Base-by-base conservation (phyloP, 1,140 invertebrate genomes). In the Caenorhabditis brenneri region DNA sequence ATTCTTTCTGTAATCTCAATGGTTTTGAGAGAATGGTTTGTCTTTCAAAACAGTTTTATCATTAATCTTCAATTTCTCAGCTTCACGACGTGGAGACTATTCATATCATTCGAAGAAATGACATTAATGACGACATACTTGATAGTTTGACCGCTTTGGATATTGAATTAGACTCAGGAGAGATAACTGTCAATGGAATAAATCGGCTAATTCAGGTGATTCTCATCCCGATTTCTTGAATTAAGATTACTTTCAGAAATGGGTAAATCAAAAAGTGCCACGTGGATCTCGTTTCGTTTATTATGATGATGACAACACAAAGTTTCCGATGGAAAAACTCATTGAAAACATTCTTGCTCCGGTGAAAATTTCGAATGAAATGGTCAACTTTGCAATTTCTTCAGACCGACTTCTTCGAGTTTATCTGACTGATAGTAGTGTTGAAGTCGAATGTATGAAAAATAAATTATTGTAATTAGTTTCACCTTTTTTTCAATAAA, bases 211-310 rank as follows among this genome's bases (percentile, higher is more conserved):
- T 74, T 10, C 22, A 65, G 60, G 60, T 65, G n/a, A 36, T 3
- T 0, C n/a, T 36, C 9, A n/a, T 19, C 27, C 24, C 36, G 33
- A 36, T 12, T 24, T 2, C 0, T 46, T 46, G 2, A 27, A 24
- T 12, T 65, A 10, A 16, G 24, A 39, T n/a, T 58, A n/a, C n/a
- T 74, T 74, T 7, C 65, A 74, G 65, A 74, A 42, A 27, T 74
- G 65, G 65, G 24, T 12, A 3, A 0, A 0, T 7, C 36, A 74
- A 24, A 24, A 22, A 42, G 65, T 74, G n/a, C 65, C 65, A 27
- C 19, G 5, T 42, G 65, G 65, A 74, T 42, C 65, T 74, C 65
- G 65, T 24, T 74, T 74, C 19, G 65, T 74, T 46, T 39, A 39
- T n/a, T 74, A 74, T 27, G 1, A 12, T 29, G 36, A 22, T 46